These are phyloP conservation scores for Sweltsa coloradensis DNA, from an alignment of 1,140 invertebrate genomes.

Conservation along the genomic window DNA sequence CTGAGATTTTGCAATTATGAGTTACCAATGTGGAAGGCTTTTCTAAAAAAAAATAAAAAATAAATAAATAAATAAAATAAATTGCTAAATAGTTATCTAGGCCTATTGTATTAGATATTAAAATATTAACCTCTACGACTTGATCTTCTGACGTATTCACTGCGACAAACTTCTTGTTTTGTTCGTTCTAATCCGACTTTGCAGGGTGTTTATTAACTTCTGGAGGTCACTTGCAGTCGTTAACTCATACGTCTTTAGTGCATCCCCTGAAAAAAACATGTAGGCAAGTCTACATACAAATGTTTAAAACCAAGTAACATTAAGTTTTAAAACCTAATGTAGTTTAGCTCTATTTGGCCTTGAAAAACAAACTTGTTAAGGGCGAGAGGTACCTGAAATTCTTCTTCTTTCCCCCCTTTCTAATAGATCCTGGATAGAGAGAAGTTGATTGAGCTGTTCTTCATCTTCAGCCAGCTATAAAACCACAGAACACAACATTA, in stretches of 20 bases:
- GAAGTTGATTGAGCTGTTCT: constrained; percentile 65
- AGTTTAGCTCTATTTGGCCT: neutral
- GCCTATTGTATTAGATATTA: neutral
- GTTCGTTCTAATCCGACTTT: constrained; percentile 65
- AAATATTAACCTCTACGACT: constrained; percentile 40
- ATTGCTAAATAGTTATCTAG: neutral
- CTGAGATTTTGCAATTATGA: no score
- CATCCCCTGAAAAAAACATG: constrained; percentile 30
- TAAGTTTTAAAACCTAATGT: neutral
- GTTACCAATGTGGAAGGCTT: no score
- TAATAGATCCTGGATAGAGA: constrained; percentile 63
- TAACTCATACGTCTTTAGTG: constrained; percentile 43
- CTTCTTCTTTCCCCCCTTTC: constrained; percentile 62
- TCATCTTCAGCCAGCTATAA: constrained; percentile 69
- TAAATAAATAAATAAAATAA: constrained; percentile 11
- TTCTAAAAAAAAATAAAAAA: constrained; percentile 27
- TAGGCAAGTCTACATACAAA: no score
- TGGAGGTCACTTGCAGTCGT: constrained; percentile 46
- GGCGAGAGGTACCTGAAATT: constrained; percentile 44
- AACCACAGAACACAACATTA: no score
- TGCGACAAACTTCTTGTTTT: constrained; percentile 61
- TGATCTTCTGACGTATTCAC: constrained; percentile 49
- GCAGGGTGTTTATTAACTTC: constrained; percentile 61
- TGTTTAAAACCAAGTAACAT: no score
- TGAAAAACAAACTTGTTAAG: neutral